Percentiles rank a stretch among this genome's conserved stretches.
These are phyloP conservation scores for Lithophane semibrunnea DNA, from an alignment of 2,888 invertebrate species.

Conservation along the genomic window DNA sequence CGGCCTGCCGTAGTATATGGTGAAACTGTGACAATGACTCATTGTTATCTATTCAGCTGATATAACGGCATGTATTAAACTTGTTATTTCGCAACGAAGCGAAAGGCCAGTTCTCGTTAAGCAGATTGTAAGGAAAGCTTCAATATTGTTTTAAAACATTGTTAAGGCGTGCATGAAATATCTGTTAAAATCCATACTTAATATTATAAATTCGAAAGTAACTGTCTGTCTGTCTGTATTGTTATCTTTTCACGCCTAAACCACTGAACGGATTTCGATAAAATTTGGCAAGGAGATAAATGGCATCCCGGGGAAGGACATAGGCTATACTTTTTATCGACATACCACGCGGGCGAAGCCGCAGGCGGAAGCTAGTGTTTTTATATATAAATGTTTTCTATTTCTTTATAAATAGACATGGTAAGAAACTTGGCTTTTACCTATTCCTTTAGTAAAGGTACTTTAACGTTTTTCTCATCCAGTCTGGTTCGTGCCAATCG, in stretches of 20 bases:
- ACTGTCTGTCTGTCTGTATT: too few relatives aligned
- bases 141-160: constrained; percentile 39
- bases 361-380: too few relatives aligned
- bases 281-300: too few relatives aligned
- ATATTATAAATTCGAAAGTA: too few relatives aligned
- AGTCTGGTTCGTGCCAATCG: too few relatives aligned
- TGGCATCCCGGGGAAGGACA: too few relatives aligned
- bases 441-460: not conserved
- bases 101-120: constrained; percentile 59
- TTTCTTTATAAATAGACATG: not conserved
- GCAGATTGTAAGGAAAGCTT: constrained; percentile 46
- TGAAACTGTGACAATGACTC: constrained; percentile 65
- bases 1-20: constrained; percentile 39
- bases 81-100: constrained; percentile 58
- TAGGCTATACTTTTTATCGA: too few relatives aligned
- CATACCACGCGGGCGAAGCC: too few relatives aligned
- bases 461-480: not conserved
- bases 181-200: not conserved
- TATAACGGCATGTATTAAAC: constrained; percentile 59
- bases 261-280: too few relatives aligned
- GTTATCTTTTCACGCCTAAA: too few relatives aligned
- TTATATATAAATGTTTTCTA: too few relatives aligned
- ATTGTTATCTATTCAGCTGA: constrained; percentile 66
- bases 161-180: not conserved
- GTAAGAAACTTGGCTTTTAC: not conserved